Percentiles rank a stretch among this genome's conserved stretches.
phyloP scores from a whole-genome alignment of 2,888 invertebrate genomes.

The Acheta domesticus region DNA sequence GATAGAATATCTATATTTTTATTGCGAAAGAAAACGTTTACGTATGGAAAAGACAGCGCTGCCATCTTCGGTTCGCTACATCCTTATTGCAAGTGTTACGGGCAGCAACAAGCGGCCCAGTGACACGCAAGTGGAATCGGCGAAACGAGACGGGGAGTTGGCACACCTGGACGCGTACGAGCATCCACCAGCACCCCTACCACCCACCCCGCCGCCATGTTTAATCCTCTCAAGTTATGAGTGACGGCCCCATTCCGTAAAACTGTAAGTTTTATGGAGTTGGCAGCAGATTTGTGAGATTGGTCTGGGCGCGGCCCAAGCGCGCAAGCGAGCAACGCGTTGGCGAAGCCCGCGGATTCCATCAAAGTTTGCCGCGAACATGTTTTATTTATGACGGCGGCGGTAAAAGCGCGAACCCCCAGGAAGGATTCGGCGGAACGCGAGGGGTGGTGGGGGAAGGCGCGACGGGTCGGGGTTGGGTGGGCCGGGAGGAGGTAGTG shows the following conservation, averaged over 20 bases:
- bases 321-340: not conserved
- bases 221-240: slow-evolving; percentile 20
- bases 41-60: too few relatives aligned
- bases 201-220: not conserved
- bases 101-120: not conserved
- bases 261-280: slow-evolving; percentile 18
- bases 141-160: too few relatives aligned
- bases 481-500: not conserved
- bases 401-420: slow-evolving; percentile 7
- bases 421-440: not conserved
- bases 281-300: slow-evolving; percentile 18
- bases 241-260: not conserved
- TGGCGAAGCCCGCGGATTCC: slow-evolving; percentile 9
- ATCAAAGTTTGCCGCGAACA: slow-evolving; percentile 18
- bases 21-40: too few relatives aligned
- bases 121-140: too few relatives aligned
- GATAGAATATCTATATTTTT: too few relatives aligned
- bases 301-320: not conserved
- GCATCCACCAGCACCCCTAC: not conserved
- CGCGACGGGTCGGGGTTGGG: not conserved
- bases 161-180: not conserved
- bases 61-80: too few relatives aligned
- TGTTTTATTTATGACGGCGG: slow-evolving; percentile 9
- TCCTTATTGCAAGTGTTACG: not conserved
- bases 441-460: not conserved